A percentile compares a stretch with the other conserved stretches of the same genome.
These are phyloP conservation scores for Sorex maritimensis DNA, from an alignment of 2,797 vertebrate species.

Conservation along the genomic window DNA sequence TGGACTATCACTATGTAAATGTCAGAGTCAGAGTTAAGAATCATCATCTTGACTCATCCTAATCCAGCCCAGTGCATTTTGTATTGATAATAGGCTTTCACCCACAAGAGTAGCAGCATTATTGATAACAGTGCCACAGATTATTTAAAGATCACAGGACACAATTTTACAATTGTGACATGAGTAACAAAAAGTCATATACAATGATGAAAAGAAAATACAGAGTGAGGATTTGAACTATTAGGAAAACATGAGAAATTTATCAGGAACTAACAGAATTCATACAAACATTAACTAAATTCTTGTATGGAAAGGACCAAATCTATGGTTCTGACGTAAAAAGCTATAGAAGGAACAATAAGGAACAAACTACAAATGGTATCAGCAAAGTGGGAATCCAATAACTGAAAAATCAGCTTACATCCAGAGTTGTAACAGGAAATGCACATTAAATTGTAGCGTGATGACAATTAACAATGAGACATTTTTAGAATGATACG, in stretches of 20 bases:
- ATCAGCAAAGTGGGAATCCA: neutral
- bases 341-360: neutral
- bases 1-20: neutral
- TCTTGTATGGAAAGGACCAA: neutral
- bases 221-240: neutral
- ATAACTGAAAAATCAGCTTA: neutral
- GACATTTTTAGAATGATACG: too few relatives aligned
- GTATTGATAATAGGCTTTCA: neutral
- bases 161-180: neutral
- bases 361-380: neutral
- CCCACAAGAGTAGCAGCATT: neutral
- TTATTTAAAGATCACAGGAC: neutral
- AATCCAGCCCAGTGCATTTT: neutral
- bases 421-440: accelerated
- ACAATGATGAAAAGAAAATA: neutral
- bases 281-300: neutral
- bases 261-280: neutral
- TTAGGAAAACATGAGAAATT: neutral
- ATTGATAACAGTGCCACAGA: neutral
- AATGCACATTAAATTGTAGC: accelerated
- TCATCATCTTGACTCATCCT: too few relatives aligned
- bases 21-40: neutral
- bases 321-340: too few relatives aligned
- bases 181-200: neutral
- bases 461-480: too few relatives aligned